These are phyloP conservation scores for Drosophila macrospina DNA, from an alignment of 2,888 invertebrate species.

Conservation along the genomic window DNA sequence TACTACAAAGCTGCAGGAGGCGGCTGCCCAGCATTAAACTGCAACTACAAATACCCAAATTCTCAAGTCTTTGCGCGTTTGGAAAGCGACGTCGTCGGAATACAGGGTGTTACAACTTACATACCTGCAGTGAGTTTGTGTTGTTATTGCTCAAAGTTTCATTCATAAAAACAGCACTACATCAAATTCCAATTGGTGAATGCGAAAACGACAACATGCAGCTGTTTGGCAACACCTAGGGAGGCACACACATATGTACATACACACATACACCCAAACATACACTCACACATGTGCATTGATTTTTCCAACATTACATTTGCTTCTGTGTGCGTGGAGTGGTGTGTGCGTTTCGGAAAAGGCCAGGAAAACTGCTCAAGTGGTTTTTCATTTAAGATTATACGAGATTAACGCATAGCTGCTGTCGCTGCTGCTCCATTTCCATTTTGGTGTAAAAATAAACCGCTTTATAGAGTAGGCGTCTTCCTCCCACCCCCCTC, in stretches of 20 bases:
- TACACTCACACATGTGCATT: constrained; percentile 70
- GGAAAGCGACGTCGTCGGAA: constrained; percentile 37
- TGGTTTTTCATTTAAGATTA: constrained; percentile 66
- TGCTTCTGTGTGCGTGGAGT: constrained; percentile 17
- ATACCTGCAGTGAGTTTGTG: constrained; percentile 70
- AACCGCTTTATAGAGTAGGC: constrained; percentile 45
- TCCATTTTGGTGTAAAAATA: constrained; percentile 59
- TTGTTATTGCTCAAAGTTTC: constrained; percentile 49
- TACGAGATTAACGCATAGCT: constrained; percentile 62
- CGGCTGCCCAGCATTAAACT: constrained; percentile 6
- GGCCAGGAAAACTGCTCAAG: constrained; percentile 54
- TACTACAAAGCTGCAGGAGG: constrained; percentile 25
- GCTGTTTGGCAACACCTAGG: constrained; percentile 57
- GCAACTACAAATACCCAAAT: constrained; percentile 17
- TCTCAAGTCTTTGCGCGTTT: constrained; percentile 21
- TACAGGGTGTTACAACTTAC: constrained; percentile 65
- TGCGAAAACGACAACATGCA: constrained; percentile 43
- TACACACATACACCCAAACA: constrained; percentile 14
- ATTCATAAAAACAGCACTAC: constrained; percentile 67
- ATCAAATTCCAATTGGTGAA: constrained; percentile 58
- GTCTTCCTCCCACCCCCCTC: too few relatives aligned
- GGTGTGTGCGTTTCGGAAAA: constrained; percentile 6
- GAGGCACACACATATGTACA: constrained; percentile 14
- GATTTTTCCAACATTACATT: constrained; percentile 71
- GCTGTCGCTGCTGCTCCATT: constrained; percentile 44